These are phyloP conservation scores for Pangasius larnaudii DNA, from an alignment of 2,797 vertebrate genomes.

Conservation along the genomic window DNA sequence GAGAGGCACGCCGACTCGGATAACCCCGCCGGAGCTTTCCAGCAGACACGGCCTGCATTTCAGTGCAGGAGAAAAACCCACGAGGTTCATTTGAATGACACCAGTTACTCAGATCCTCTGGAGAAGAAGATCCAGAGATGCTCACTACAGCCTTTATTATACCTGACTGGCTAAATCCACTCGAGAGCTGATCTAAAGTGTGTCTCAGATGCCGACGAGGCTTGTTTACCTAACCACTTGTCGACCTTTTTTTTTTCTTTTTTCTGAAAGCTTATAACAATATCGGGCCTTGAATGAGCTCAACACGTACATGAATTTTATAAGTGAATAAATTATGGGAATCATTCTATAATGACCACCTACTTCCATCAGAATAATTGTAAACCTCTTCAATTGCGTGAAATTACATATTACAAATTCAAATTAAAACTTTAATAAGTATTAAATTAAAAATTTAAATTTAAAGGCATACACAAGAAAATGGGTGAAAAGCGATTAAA, in stretches of 20 bases:
- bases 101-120: constrained; percentile 66
- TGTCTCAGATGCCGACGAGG: background rate
- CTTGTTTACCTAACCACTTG: background rate
- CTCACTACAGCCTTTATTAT: constrained; percentile 64
- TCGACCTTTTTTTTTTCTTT: background rate
- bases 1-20: constrained; percentile 70
- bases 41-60: constrained; percentile 57
- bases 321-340: background rate
- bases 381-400: background rate
- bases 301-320: background rate
- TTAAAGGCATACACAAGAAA: background rate
- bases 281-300: background rate
- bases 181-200: constrained; percentile 42
- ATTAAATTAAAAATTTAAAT: background rate
- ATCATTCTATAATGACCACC: background rate
- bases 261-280: background rate
- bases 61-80: constrained; percentile 22
- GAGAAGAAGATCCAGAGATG: background rate
- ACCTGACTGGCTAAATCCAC: constrained; percentile 69
- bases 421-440: background rate
- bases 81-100: constrained; percentile 74
- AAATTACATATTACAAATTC: background rate
- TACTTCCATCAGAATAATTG: background rate
- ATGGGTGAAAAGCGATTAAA: background rate
- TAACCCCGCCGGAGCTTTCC: constrained; percentile 59